Evolutionary conservation across 2,797 vertebrate species (phyloP).

Genomic region (Tokudaia muenninki): DNA sequence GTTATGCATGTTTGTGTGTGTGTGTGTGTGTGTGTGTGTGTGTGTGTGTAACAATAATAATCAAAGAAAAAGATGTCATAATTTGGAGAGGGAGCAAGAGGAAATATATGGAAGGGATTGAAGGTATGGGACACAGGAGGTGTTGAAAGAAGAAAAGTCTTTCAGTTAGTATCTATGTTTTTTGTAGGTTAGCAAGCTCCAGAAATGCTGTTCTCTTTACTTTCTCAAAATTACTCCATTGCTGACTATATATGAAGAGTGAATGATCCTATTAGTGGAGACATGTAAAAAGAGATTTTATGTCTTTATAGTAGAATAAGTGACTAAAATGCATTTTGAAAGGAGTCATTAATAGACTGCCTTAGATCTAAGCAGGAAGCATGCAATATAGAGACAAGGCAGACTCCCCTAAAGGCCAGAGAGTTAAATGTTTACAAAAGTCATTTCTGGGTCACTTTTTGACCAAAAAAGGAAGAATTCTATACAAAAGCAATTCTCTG

Average conservation of each 20-base stretch:
- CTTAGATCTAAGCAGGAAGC: constrained; percentile 12
- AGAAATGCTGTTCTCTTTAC: background rate
- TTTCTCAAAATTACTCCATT: background rate
- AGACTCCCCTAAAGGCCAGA: background rate
- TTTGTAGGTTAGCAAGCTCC: background rate
- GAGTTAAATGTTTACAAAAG: background rate
- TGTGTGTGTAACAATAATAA: background rate
- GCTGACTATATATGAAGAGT: background rate
- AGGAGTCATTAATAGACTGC: background rate
- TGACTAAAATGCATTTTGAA: constrained; percentile 29
- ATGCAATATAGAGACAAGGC: background rate
- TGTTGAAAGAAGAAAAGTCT: background rate
- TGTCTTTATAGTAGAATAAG: constrained; percentile 46
- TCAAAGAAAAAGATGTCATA: background rate
- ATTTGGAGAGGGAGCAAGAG: background rate
- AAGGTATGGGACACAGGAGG: background rate
- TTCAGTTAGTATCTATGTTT: background rate
- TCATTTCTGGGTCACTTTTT: constrained; percentile 3
- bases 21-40: background rate
- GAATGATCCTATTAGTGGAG: background rate
- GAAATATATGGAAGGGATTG: background rate
- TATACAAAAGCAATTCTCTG: background rate
- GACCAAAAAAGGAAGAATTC: background rate
- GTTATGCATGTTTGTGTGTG: background rate
- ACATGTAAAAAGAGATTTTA: constrained; percentile 29